Evolutionary conservation across 2,797 vertebrate genomes (phyloP).

Genomic region (Heteromormyrus szaboi): DNA sequence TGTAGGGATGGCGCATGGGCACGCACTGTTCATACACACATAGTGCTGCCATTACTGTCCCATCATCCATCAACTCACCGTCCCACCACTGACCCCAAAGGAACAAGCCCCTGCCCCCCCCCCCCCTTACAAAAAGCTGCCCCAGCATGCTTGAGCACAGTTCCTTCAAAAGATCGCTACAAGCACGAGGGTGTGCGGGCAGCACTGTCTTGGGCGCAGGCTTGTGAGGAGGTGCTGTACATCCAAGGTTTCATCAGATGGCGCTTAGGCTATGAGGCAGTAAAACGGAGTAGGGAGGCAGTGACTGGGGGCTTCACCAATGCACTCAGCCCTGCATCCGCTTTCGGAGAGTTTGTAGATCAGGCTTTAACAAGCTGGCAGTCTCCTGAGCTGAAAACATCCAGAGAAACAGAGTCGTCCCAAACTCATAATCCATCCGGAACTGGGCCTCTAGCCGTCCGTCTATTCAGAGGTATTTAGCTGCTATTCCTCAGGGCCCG

Average conservation of each 20-base stretch:
- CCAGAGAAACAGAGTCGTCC: background rate
- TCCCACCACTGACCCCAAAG: background rate
- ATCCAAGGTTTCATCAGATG: conserved; percentile 59
- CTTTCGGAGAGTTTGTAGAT: background rate
- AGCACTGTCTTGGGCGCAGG: conserved; percentile 24
- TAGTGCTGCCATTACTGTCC: background rate
- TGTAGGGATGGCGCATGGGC: background rate
- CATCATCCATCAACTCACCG: background rate
- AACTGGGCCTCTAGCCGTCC: background rate
- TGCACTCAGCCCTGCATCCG: background rate
- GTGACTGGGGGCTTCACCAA: background rate
- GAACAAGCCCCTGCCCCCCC: background rate
- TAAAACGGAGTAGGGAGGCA: background rate
- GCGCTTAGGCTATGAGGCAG: conserved; percentile 40
- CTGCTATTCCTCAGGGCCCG: background rate
- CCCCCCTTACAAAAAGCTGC: background rate
- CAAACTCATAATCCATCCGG: background rate
- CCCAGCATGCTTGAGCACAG: background rate
- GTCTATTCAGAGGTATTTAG: background rate
- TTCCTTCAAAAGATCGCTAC: background rate
- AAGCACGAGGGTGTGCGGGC: background rate
- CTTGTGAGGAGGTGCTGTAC: conserved; percentile 48
- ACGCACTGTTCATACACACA: background rate
- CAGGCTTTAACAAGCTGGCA: background rate
- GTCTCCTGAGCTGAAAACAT: background rate